These are phyloP conservation scores for Pygoscelis adeliae DNA, from an alignment of 2,113 vertebrate species.

Conservation along the genomic window DNA sequence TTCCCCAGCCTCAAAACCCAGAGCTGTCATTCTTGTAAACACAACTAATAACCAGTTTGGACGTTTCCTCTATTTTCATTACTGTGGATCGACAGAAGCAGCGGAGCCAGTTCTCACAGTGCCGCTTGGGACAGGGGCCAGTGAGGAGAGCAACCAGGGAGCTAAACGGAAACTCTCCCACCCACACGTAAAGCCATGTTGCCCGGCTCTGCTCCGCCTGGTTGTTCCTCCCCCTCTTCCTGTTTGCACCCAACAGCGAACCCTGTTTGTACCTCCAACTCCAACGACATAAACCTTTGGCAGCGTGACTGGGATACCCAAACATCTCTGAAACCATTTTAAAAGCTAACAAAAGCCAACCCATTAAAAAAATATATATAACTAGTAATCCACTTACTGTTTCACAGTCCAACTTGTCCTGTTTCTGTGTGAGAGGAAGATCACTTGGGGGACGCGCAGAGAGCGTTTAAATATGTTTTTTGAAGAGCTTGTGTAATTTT, in stretches of 20 bases:
- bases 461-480: background rate
- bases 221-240: background rate
- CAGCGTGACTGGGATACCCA: background rate
- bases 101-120: fast-evolving
- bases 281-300: background rate
- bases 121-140: background rate
- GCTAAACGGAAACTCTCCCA: fast-evolving
- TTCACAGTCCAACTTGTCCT: background rate
- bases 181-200: fast-evolving
- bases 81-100: background rate
- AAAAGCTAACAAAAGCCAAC: background rate
- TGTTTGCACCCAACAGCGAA: background rate
- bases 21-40: background rate
- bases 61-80: background rate
- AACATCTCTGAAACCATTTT: background rate
- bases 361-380: background rate
- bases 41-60: background rate
- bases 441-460: background rate
- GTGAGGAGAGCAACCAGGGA: background rate
- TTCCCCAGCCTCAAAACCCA: background rate
- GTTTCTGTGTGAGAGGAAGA: background rate
- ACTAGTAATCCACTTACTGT: background rate
- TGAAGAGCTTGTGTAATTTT: background rate
- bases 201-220: background rate
- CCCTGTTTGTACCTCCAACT: background rate